These are phyloP conservation scores for Phymanthus crucifer DNA, from an alignment of 92 coral and sea anemone species.

Conservation along the genomic window DNA sequence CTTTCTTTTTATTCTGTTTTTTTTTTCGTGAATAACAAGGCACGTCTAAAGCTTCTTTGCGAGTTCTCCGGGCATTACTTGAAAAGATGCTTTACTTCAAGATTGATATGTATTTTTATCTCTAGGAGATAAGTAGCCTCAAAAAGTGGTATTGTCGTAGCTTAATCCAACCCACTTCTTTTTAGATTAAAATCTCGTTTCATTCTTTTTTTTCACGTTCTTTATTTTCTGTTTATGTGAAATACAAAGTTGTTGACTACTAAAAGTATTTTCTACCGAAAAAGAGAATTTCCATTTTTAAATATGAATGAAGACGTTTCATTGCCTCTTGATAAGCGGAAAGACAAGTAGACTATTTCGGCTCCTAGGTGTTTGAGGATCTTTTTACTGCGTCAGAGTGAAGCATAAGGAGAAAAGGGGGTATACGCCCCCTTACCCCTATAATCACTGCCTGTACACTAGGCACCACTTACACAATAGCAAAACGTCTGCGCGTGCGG, in stretches of 20 bases:
- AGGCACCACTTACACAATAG: no score
- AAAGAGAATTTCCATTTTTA: background rate
- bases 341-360: background rate
- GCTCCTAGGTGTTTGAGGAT: background rate
- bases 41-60: background rate
- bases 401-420: background rate
- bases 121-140: background rate
- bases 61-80: background rate
- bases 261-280: background rate
- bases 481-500: no score
- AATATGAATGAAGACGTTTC: background rate
- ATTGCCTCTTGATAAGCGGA: background rate
- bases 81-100: background rate
- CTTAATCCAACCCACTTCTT: background rate
- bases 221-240: background rate
- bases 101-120: background rate
- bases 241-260: background rate
- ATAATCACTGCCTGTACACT: background rate
- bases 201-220: background rate
- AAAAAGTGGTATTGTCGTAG: background rate
- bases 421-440: conserved; percentile 13
- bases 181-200: background rate
- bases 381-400: background rate
- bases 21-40: background rate
- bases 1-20: background rate